phyloP scores from a whole-genome alignment of 2,888 invertebrate genomes.

The Dichetophora obliterata region DNA sequence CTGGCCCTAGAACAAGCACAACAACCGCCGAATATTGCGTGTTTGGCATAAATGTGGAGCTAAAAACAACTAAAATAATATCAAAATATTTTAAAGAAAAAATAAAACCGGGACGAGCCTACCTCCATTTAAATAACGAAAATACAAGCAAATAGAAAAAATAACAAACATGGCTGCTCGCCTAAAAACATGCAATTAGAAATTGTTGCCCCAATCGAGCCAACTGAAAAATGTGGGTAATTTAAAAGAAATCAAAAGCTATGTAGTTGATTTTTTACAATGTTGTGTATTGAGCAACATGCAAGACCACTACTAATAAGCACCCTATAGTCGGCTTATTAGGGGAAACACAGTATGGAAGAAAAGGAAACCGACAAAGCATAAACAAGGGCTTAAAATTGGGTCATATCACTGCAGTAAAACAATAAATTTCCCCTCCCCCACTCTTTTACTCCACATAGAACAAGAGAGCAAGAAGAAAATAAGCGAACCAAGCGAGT shows the following conservation, averaged over 20 bases:
- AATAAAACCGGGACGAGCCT: slow-evolving; percentile 18
- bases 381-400: slow-evolving; percentile 37
- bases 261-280: background rate
- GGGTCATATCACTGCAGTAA: slow-evolving; percentile 36
- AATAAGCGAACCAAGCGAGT: background rate
- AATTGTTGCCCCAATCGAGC: background rate
- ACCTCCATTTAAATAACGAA: slow-evolving; percentile 25
- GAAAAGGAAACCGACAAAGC: background rate
- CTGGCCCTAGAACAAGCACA: slow-evolving; percentile 15
- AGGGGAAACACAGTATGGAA: background rate
- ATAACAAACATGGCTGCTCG: background rate
- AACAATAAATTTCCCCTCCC: background rate
- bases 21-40: slow-evolving; percentile 6
- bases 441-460: background rate
- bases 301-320: background rate
- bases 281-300: background rate
- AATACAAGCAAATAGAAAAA: background rate
- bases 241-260: slow-evolving; percentile 24
- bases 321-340: no score
- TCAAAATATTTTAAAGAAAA: background rate
- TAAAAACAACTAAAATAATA: slow-evolving; percentile 3
- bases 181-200: slow-evolving; percentile 39
- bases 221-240: slow-evolving; percentile 3
- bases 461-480: background rate
- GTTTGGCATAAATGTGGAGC: background rate